Conservation (phyloP, 2,888 invertebrate genomes). For the Theretra japonica region DNA sequence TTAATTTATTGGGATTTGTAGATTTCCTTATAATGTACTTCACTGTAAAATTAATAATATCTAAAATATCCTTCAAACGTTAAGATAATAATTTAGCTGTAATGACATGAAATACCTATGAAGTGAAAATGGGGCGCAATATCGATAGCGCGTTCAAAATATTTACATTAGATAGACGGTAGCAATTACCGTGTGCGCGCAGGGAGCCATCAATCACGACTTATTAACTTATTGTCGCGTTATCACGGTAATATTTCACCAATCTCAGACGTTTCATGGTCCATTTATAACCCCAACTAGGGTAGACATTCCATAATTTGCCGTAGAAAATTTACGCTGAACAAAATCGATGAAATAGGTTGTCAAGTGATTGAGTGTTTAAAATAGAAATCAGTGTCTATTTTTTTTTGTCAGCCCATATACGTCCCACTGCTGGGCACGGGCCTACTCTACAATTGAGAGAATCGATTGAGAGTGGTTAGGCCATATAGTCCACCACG, state of each 20-base stretch:
- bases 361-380: no score
- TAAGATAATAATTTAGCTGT: slow-evolving; percentile 4
- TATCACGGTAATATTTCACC: slow-evolving; percentile 11
- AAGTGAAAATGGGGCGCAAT: not conserved
- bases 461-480: no score
- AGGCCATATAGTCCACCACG: no score
- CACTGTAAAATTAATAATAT: no score
- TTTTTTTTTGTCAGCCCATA: no score
- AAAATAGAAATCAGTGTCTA: no score
- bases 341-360: no score
- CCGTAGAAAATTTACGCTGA: no score
- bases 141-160: slow-evolving; percentile 17
- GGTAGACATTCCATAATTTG: not conserved
- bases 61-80: not conserved
- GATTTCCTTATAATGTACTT: no score
- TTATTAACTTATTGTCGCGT: slow-evolving; percentile 11
- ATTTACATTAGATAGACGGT: slow-evolving; percentile 8
- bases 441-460: no score
- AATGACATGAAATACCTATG: slow-evolving; percentile 2
- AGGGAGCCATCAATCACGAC: slow-evolving; percentile 11
- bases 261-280: not conserved
- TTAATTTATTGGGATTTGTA: no score
- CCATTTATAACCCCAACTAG: not conserved
- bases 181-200: not conserved
- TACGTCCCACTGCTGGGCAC: no score